Evolutionary conservation across 64 coral and sea anemone species (phyloP).

Genomic region (Acropora yongei): DNA sequence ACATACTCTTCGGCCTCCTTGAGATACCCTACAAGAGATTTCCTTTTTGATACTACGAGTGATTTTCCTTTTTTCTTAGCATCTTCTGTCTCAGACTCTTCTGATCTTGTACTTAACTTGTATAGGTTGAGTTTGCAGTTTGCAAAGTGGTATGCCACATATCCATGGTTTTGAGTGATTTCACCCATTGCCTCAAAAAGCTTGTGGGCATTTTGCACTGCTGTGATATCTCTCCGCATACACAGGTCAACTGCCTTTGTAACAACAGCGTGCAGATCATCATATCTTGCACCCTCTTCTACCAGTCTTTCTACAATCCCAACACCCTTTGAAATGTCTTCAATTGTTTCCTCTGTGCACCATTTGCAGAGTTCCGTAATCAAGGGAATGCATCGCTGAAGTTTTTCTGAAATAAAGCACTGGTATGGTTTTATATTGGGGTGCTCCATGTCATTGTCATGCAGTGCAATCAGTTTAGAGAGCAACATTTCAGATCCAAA

Average conservation of each 20-base stretch:
- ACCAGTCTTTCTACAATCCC: constrained; percentile 38
- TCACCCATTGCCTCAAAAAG: constrained; percentile 67
- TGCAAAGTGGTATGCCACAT: constrained; percentile 61
- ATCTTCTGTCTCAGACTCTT: no score
- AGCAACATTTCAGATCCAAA: constrained; percentile 26
- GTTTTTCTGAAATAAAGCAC: constrained; percentile 8
- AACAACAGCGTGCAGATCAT: constrained; percentile 1
- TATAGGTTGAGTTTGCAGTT: constrained; percentile 55
- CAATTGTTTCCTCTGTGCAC: constrained; percentile 7
- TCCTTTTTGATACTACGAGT: background rate
- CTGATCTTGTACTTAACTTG: background rate
- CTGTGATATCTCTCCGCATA: background rate
- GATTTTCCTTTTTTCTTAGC: background rate
- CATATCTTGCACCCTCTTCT: constrained; percentile 15
- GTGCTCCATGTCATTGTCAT: constrained; percentile 20
- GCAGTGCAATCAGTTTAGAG: constrained; percentile 10
- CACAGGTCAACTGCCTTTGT: background rate
- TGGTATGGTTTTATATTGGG: constrained; percentile 10
- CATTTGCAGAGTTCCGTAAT: constrained; percentile 29
- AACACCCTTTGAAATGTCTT: constrained; percentile 58
- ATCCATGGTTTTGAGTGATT: constrained; percentile 37
- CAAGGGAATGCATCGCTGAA: background rate
- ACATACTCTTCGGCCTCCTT: constrained; percentile 65
- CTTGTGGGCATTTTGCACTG: constrained; percentile 53
- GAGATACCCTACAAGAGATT: constrained; percentile 33